Percentiles rank a stretch among this genome's conserved stretches.
Conservation (phyloP, 2,888 invertebrate genomes). For the Andrena bucephala region DNA sequence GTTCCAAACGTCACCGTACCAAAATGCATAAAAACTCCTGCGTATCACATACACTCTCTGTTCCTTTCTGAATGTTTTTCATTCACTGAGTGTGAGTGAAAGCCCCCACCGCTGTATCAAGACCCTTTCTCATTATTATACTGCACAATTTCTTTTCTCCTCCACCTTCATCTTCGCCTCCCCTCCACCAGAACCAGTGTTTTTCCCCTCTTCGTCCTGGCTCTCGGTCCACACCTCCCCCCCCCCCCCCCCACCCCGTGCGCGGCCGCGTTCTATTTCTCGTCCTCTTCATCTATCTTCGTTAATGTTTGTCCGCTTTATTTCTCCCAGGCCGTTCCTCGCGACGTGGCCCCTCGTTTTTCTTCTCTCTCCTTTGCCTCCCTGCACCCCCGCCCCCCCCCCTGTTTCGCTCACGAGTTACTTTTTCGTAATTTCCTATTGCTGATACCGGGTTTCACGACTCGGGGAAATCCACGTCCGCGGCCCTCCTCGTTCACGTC, state of each 20-base stretch:
- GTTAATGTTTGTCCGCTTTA: constrained; percentile 59
- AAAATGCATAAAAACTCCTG: too few species aligned
- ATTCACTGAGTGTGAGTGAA: too few species aligned
- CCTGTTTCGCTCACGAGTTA: constrained; percentile 34
- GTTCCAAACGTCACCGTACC: too few species aligned
- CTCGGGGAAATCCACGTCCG: constrained; percentile 17
- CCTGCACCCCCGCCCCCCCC: background rate
- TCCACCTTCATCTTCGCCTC: background rate
- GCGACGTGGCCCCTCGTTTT: constrained; percentile 47
- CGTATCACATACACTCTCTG: background rate
- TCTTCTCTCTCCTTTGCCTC: constrained; percentile 33
- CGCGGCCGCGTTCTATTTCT: constrained; percentile 38
- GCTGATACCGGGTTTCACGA: constrained; percentile 45
- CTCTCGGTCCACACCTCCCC: constrained; percentile 5
- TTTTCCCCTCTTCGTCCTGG: constrained; percentile 7
- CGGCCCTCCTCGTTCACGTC: background rate
- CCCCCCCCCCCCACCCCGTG: too few species aligned
- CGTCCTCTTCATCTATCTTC: constrained; percentile 56
- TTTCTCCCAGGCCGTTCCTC: constrained; percentile 50
- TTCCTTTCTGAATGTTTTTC: background rate
- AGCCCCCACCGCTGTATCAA: background rate
- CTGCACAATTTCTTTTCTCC: constrained; percentile 9
- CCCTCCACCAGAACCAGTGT: background rate
- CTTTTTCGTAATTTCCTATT: constrained; percentile 57
- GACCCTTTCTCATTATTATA: constrained; percentile 32